Conservation (phyloP, 2,113 vertebrate genomes). For the Vidua chalybeata region DNA sequence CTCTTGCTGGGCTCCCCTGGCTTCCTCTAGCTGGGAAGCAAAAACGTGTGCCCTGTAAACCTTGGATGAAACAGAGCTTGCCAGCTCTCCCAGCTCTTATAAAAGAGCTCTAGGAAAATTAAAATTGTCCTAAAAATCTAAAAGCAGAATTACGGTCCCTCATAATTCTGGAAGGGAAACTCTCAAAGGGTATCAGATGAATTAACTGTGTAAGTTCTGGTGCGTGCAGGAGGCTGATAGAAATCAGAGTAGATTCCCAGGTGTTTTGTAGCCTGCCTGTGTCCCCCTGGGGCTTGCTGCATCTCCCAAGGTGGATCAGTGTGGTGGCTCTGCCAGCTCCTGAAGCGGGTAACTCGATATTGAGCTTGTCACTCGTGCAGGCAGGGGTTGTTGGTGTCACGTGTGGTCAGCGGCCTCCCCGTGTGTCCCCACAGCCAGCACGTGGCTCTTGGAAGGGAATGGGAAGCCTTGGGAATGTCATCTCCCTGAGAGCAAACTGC, state of each 20-base stretch:
- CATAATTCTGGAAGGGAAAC: background rate
- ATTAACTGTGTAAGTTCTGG: background rate
- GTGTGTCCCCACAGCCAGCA: too few species aligned
- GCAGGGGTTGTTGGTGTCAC: background rate
- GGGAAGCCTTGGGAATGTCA: background rate
- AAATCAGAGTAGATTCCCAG: background rate
- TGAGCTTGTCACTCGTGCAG: background rate
- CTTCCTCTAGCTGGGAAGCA: background rate
- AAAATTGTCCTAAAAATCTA: background rate
- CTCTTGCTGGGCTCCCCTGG: background rate
- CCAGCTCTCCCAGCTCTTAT: rapidly evolving
- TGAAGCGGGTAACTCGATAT: background rate
- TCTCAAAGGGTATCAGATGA: background rate
- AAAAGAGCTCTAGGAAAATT: background rate
- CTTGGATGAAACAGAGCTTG: background rate
- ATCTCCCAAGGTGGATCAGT: background rate
- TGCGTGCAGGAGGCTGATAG: background rate
- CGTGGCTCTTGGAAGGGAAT: rapidly evolving
- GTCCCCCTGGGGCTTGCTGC: background rate
- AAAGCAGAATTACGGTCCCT: background rate
- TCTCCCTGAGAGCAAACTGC: background rate
- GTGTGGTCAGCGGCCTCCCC: background rate
- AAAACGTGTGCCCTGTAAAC: background rate
- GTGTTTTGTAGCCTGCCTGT: background rate
- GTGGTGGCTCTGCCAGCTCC: background rate